Base-by-base conservation (phyloP, 2,113 vertebrate species). In the Trochalopteron elliotii region DNA sequence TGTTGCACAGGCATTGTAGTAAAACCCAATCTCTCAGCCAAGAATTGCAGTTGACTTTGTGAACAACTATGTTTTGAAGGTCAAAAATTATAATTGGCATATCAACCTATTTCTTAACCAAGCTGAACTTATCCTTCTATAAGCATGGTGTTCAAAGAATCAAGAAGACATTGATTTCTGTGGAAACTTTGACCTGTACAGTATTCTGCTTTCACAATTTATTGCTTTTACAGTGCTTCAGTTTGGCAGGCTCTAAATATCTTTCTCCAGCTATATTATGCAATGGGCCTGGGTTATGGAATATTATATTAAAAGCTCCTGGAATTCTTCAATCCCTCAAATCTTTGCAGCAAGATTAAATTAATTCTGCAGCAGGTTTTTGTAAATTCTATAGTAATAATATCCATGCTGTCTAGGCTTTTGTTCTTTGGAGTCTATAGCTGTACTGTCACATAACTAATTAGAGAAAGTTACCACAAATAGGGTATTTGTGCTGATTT, bases 321-420 rank as follows among this genome's bases (percentile, higher is more conserved):
- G 90, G 95, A 97, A 97, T 92, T 97, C 69, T 68, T 87, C 78
- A 76, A 15, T 94, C 47, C 75, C 65, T 94, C 47, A 52, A 63
- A 93, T 79, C 94, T 96, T 90, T 93, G 56, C 44, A 94, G 83
- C 7, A 90, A 95, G 75, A 94, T 81, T 74, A 96, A 95, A 92
- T 97, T 30, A 92, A 86, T 95, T 97, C 53, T 97, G 65, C 91
- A 96, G 94, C 74, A 95, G 60, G 49, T 65, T 95, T 67, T 95
- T 83, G 74, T 90, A 64, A 89, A 87, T 90, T 91, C 95, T 90
- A 42, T 79, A 74, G 71, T 76, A 71, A 61, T 84, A 33, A 39
- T 68, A 96, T 69, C 40, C 56, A 87, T 35, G 30, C 68, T 95
- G 77, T 96, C 93, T 97, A 91, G 85, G 97, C 94, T 89, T 96